These are phyloP conservation scores for Sclerurus mexicanus DNA, from an alignment of 2,113 vertebrate genomes.

Conservation along the genomic window DNA sequence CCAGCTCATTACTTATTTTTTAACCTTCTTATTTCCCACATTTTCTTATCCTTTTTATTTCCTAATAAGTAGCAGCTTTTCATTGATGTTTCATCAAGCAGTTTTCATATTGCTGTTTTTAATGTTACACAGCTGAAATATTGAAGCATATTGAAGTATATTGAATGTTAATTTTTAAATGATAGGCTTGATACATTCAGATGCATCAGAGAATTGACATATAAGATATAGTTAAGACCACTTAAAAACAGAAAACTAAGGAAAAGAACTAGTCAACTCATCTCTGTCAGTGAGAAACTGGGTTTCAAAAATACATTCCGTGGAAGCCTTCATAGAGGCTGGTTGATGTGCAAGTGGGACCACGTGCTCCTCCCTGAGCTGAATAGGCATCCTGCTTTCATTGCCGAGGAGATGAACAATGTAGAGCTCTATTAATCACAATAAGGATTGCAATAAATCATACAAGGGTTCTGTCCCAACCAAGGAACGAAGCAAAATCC, in stretches of 20 bases:
- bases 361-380: neutral
- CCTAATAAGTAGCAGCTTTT: neutral
- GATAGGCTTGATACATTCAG: neutral
- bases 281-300: neutral
- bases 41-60: neutral
- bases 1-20: neutral
- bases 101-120: neutral
- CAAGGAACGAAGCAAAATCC: neutral
- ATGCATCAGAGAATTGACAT: neutral
- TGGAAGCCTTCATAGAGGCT: neutral
- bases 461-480: neutral
- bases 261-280: neutral
- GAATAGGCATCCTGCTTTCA: neutral
- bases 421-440: conserved; percentile 44
- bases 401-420: neutral
- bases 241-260: neutral
- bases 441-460: conserved; percentile 43
- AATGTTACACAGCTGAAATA: neutral
- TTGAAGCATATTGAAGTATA: neutral
- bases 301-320: neutral
- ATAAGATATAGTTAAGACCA: neutral
- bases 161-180: neutral
- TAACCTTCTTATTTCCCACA: neutral
- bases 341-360: neutral
- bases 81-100: neutral